Evolutionary conservation across 2,888 invertebrate species (phyloP), one percentile per base, ranked within the genome.

Genomic region (Heliconius cydno): DNA sequence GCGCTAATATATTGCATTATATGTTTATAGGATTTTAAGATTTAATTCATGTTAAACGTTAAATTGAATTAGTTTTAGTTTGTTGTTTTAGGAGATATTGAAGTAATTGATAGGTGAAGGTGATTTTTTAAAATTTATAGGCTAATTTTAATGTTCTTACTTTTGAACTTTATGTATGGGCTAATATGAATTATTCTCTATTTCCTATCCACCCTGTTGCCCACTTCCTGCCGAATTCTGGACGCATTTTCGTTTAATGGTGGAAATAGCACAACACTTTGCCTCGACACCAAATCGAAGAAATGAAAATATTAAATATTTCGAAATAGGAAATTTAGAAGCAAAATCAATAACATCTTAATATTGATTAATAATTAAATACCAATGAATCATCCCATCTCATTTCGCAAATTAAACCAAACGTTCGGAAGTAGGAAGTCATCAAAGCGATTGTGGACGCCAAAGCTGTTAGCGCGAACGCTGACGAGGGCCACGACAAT

Each of bases 401-500:
- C 67, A 68, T 75, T 77, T 77, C 78, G 67, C 71, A 67, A 75
- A 65, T 65, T 46, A 77, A 78, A 74, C 66, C 57, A 81, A 81
- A 80, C 76, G 60, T 85, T 83, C 82, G 82, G 81, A 82, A 82
- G 80, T 83, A 80, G 84, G 84, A 85, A 83, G 82, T 85, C 85
- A 85, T 87, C 88, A 87, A 86, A 89, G 85, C 88, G 84, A 89
- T 91, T 90, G 88, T 90, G 89, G 84, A 84, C 84, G 82, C 79
- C 83, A 30, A 72, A 72, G 60, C 81, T 84, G 81, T 78, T 78
- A 72, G 57, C 73, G 13, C 85, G 88, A 88, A 88, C 85, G 92
- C 92, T 92, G 92, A 92, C 89, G 85, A 83, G 85, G 87, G 86
- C 88, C 88, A 87, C 90, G 92, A 94, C 93, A 94, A 93, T 91